Conservation (phyloP, 2,888 invertebrate species). For the Heliothis peltigera region DNA sequence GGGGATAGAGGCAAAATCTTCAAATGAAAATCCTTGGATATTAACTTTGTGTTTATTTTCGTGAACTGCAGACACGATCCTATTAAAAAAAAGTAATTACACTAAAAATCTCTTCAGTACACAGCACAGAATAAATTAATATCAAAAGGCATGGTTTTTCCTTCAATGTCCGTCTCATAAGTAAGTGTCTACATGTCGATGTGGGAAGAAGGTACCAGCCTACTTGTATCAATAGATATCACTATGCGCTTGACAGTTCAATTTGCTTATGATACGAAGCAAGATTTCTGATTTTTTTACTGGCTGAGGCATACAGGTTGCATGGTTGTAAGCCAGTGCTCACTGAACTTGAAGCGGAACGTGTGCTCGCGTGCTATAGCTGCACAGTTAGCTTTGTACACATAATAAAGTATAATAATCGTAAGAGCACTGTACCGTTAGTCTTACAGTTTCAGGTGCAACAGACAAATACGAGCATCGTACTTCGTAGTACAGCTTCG, state of each 20-base stretch:
- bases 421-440: conserved; percentile 51
- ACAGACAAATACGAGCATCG: conserved; percentile 7
- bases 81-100: no score
- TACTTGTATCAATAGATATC: no score
- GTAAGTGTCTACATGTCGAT: no score
- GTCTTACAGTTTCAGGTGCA: conserved; percentile 39
- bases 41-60: no score
- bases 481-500: conserved; percentile 6
- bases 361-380: conserved; percentile 53
- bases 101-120: no score
- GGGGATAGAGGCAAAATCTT: no score
- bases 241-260: background rate
- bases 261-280: background rate
- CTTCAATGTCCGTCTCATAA: no score
- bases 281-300: conserved; percentile 26
- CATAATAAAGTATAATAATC: conserved; percentile 57
- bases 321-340: conserved; percentile 49
- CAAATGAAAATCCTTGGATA: no score
- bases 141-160: no score
- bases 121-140: no score
- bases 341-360: conserved; percentile 58
- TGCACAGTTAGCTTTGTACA: conserved; percentile 59
- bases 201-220: background rate
- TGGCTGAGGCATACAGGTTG: conserved; percentile 42
- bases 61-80: no score